A percentile compares a stretch with the other conserved stretches of the same genome.
These are phyloP conservation scores for Marasmarcha lunaedactyla DNA, from an alignment of 2,888 invertebrate species.

Conservation along the genomic window DNA sequence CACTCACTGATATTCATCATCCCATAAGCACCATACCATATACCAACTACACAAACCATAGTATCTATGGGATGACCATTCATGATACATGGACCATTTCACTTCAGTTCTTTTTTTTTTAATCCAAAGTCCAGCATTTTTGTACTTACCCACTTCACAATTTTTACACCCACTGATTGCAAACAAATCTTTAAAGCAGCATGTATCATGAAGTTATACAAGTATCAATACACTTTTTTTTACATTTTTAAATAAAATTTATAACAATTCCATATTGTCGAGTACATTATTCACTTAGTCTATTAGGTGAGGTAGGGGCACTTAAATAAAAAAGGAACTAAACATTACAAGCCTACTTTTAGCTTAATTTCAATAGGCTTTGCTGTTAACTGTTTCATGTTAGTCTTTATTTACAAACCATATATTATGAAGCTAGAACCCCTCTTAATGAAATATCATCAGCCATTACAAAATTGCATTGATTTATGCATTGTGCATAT, in stretches of 20 bases:
- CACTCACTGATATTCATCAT: slow-evolving; percentile 24
- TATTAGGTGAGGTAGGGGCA: slow-evolving; percentile 17
- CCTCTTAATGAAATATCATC: neutral
- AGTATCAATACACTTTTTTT: slow-evolving; percentile 28
- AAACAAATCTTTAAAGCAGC: slow-evolving; percentile 12
- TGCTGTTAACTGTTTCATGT: neutral
- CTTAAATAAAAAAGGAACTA: neutral
- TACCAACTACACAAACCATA: neutral
- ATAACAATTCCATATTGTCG: slow-evolving; percentile 51
- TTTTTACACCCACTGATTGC: too few species aligned
- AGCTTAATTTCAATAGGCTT: neutral
- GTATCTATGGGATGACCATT: neutral
- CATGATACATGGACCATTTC: neutral
- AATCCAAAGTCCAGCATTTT: too few species aligned
- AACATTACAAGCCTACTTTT: neutral
- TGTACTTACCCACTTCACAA: too few species aligned
- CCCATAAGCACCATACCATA: slow-evolving; percentile 17
- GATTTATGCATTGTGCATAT: neutral
- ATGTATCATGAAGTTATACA: slow-evolving; percentile 26
- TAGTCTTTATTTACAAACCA: neutral
- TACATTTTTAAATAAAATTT: slow-evolving; percentile 37
- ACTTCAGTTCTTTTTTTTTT: too few species aligned
- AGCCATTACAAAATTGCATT: neutral
- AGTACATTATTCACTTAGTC: slow-evolving; percentile 22
- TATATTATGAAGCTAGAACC: neutral